These are phyloP conservation scores for Tetramorium bicarinatum DNA, from an alignment of 2,888 invertebrate genomes.

Conservation along the genomic window DNA sequence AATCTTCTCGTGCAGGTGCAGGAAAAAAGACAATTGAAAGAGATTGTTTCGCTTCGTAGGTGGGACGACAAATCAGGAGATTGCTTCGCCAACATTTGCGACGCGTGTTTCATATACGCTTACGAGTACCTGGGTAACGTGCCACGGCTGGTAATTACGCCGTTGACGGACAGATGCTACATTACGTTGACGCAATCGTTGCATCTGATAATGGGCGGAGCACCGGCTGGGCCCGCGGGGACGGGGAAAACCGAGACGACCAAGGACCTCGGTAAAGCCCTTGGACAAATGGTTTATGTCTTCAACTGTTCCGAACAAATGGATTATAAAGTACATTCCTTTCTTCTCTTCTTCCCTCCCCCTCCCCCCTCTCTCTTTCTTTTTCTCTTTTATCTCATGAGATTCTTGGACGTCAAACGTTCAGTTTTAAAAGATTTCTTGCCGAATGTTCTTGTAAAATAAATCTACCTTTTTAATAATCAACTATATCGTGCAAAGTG, in stretches of 20 bases:
- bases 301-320: conserved; percentile 98
- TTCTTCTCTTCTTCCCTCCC: neutral
- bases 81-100: conserved; percentile 97
- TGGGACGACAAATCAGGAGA: conserved; percentile 94
- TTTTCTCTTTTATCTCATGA: neutral
- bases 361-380: too few relatives aligned
- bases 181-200: conserved; percentile 97
- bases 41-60: conserved; percentile 82
- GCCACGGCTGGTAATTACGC: conserved; percentile 97
- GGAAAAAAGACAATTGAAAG: conserved; percentile 31
- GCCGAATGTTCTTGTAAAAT: neutral
- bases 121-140: conserved; percentile 98
- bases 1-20: conserved; percentile 36
- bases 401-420: neutral
- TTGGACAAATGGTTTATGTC: conserved; percentile 99
- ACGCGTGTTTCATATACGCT: conserved; percentile 96
- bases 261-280: conserved; percentile 96
- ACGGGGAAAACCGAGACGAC: conserved; percentile 99
- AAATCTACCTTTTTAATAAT: neutral
- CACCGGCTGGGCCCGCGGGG: conserved; percentile 98
- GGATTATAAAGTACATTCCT: conserved; percentile 92
- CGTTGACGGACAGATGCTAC: conserved; percentile 97
- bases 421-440: conserved; percentile 1
- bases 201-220: conserved; percentile 98
- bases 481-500: neutral